These are phyloP conservation scores for Idris sp. DNA, from an alignment of 1,140 invertebrate species.

Conservation along the genomic window DNA sequence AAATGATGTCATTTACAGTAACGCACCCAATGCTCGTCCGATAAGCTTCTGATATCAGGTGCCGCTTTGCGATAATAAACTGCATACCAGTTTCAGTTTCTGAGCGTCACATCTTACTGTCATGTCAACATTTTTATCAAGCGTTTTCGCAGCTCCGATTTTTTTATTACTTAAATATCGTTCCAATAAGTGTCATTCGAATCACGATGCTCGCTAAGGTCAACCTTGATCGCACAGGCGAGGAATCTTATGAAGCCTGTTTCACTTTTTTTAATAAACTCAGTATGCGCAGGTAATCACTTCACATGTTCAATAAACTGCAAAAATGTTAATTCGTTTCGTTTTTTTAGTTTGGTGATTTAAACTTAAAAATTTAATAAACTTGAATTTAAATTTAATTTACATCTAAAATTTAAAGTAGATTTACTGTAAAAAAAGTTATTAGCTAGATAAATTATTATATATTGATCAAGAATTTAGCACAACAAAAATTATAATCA, in stretches of 20 bases:
- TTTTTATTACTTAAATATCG: too few relatives aligned
- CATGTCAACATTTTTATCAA: conserved; percentile 67
- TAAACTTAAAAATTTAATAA: too few relatives aligned
- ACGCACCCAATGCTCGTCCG: conserved; percentile 36
- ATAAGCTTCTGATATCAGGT: conserved; percentile 74
- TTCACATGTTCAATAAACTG: too few relatives aligned
- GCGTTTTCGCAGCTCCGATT: conserved; percentile 11
- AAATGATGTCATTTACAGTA: conserved; percentile 6
- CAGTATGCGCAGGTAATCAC: conserved; percentile 45
- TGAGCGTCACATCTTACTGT: conserved; percentile 46
- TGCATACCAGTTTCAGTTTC: conserved; percentile 67
- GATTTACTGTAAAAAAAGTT: too few relatives aligned
- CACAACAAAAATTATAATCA: too few relatives aligned
- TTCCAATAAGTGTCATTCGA: conserved; percentile 47
- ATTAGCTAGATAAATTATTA: too few relatives aligned
- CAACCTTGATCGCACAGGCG: conserved; percentile 43
- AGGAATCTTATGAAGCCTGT: conserved; percentile 53
- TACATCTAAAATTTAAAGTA: too few relatives aligned
- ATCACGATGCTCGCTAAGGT: conserved; percentile 38
- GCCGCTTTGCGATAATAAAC: conserved; percentile 63
- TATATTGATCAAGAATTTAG: too few relatives aligned
- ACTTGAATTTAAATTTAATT: too few relatives aligned
- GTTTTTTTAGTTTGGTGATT: too few relatives aligned
- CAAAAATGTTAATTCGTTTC: too few relatives aligned
- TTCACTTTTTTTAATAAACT: conserved; percentile 53